These are phyloP conservation scores for Temnothorax nylanderi DNA, from an alignment of 1,140 invertebrate genomes.

Conservation along the genomic window DNA sequence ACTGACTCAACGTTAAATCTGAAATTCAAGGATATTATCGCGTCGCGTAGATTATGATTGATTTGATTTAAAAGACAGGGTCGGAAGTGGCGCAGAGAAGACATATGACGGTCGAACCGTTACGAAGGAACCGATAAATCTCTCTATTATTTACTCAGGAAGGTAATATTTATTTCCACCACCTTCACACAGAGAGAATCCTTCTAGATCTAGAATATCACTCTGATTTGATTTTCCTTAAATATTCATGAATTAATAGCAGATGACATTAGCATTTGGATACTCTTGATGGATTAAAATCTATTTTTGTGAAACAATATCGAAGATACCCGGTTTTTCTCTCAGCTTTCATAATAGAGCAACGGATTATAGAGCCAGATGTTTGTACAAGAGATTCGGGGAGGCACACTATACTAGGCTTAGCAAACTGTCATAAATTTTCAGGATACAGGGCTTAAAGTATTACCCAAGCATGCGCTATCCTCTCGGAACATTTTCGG, in stretches of 20 bases:
- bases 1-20: conserved; percentile 52
- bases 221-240: background rate
- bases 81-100: conserved; percentile 30
- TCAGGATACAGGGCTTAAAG: conserved; percentile 63
- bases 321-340: conserved; percentile 20
- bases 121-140: conserved; percentile 15
- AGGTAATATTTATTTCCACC: conserved; percentile 8
- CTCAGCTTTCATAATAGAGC: conserved; percentile 42
- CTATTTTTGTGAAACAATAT: conserved; percentile 6
- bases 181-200: no score
- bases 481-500: conserved; percentile 64
- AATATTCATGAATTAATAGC: background rate
- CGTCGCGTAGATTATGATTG: conserved; percentile 54
- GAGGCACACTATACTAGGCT: conserved; percentile 76
- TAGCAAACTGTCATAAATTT: conserved; percentile 79
- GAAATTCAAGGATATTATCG: conserved; percentile 43
- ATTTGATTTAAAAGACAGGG: conserved; percentile 52
- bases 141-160: background rate
- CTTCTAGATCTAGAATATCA: background rate
- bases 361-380: conserved; percentile 56
- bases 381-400: conserved; percentile 72
- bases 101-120: background rate
- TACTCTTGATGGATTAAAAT: background rate
- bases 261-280: background rate
- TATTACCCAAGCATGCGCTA: conserved; percentile 66